These are phyloP conservation scores for Trypoxylus dichotomus DNA, from an alignment of 1,140 invertebrate species.

Conservation along the genomic window DNA sequence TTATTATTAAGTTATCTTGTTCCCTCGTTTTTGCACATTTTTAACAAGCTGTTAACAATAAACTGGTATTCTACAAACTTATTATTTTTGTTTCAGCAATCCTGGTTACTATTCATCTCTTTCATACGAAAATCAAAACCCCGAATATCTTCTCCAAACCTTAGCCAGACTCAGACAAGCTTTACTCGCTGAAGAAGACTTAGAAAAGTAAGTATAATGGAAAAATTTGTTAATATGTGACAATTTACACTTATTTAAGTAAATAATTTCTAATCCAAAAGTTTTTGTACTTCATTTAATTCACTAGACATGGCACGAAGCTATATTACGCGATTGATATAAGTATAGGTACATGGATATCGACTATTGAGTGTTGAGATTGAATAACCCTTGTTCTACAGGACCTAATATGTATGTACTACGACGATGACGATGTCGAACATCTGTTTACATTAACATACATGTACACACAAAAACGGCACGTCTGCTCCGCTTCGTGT, in stretches of 20 bases:
- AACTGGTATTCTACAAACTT: not conserved
- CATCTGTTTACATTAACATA: no score
- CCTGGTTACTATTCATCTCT: conserved; percentile 45
- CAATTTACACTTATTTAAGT: not conserved
- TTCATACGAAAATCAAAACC: conserved; percentile 43
- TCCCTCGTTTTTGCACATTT: not conserved
- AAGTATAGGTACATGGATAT: no score
- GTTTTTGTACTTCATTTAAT: no score
- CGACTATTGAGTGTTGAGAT: no score
- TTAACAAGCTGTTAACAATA: not conserved
- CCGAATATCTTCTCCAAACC: conserved; percentile 45
- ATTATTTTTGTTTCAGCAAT: conserved; percentile 40
- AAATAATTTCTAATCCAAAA: not conserved
- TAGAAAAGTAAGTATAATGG: conserved; percentile 49
- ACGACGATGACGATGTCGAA: no score
- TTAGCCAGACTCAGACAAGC: conserved; percentile 47
- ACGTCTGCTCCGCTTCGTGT: no score
- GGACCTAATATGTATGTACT: no score
- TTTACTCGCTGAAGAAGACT: conserved; percentile 45
- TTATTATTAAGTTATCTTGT: not conserved
- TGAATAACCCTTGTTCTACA: no score
- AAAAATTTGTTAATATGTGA: not conserved
- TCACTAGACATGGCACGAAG: not conserved
- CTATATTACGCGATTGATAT: no score
- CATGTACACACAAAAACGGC: no score